phyloP scores from a whole-genome alignment of 1,140 invertebrate genomes.

The Aphelenchoides fujianensis region DNA sequence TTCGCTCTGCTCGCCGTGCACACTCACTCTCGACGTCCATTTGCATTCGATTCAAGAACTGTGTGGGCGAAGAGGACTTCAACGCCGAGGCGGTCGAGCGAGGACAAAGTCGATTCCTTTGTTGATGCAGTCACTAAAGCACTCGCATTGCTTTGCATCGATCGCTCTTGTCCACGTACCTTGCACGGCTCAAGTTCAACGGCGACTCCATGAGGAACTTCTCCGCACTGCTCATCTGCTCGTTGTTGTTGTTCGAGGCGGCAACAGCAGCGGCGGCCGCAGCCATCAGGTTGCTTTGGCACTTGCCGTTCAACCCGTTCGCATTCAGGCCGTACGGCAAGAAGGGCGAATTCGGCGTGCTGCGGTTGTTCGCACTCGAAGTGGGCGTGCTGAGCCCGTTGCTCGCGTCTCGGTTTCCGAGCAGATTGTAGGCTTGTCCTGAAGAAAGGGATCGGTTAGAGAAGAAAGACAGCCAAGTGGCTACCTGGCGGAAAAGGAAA shows the following conservation, averaged over 20 bases:
- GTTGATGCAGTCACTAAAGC: slow-evolving; percentile 9
- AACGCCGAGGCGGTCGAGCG: not conserved
- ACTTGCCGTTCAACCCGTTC: not conserved
- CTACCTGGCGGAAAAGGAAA: slow-evolving; percentile 39
- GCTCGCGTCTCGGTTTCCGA: slow-evolving; percentile 25
- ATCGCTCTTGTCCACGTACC: slow-evolving; percentile 14
- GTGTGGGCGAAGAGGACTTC: slow-evolving; percentile 8
- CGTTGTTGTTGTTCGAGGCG: slow-evolving; percentile 25
- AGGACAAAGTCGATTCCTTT: not conserved
- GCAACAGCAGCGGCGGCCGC: slow-evolving; percentile 8
- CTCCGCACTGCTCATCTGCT: slow-evolving; percentile 12
- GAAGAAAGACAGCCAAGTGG: not conserved
- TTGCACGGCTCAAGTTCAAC: slow-evolving; percentile 34
- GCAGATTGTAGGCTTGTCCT: slow-evolving; percentile 31
- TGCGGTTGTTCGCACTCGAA: not conserved
- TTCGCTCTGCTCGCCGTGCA: not conserved
- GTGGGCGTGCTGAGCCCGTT: not conserved
- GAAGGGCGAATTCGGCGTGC: not conserved
- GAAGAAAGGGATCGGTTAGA: slow-evolving; percentile 1
- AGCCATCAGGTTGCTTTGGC: not conserved
- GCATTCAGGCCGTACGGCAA: not conserved
- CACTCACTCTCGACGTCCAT: not conserved
- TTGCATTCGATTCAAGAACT: slow-evolving; percentile 7
- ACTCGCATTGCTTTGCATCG: slow-evolving; percentile 23
- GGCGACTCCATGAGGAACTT: slow-evolving; percentile 29